phyloP scores from a whole-genome alignment of 2,113 vertebrate genomes.

The Coryphaenoides rupestris region DNA sequence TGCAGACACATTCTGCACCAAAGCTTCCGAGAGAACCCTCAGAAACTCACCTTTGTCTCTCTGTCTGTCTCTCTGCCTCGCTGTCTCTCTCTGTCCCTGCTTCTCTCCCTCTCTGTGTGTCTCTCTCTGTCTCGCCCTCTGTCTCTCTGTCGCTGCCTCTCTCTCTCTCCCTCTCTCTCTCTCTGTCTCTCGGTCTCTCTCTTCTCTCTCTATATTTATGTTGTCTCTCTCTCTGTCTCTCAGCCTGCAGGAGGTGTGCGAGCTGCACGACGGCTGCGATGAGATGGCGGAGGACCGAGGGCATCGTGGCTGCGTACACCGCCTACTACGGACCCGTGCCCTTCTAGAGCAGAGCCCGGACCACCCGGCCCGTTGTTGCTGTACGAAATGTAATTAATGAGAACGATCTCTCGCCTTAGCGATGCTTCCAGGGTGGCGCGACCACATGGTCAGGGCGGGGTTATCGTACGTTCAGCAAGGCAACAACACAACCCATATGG shows the following conservation, averaged over 20 bases:
- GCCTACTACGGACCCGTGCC: conserved; percentile 76
- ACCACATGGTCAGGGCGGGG: background rate
- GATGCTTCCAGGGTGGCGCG: background rate
- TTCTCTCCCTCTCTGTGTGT: too few relatives aligned
- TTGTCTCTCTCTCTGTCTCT: conserved; percentile 16
- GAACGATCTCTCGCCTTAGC: too few relatives aligned
- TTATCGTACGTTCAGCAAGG: too few relatives aligned
- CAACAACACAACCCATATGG: background rate
- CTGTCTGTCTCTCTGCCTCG: too few relatives aligned
- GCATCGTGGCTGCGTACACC: conserved; percentile 76
- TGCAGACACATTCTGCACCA: too few relatives aligned
- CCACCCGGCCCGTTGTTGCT: background rate
- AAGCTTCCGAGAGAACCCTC: background rate
- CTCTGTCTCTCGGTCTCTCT: too few relatives aligned
- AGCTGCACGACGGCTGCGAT: conserved; percentile 75
- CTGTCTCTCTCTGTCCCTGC: too few relatives aligned
- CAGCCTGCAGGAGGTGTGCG: conserved; percentile 80
- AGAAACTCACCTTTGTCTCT: background rate
- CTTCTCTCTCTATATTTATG: too few relatives aligned
- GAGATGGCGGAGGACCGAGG: conserved; percentile 75
- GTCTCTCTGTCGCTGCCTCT: too few relatives aligned
- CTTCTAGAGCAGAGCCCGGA: conserved; percentile 54
- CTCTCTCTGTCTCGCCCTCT: too few relatives aligned
- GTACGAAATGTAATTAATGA: background rate
- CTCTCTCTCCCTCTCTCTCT: too few relatives aligned